A percentile compares a stretch with the other conserved stretches of the same genome.
These are phyloP conservation scores for Pantherophis alleghaniensis DNA, from an alignment of 2,797 vertebrate genomes.

Conservation along the genomic window DNA sequence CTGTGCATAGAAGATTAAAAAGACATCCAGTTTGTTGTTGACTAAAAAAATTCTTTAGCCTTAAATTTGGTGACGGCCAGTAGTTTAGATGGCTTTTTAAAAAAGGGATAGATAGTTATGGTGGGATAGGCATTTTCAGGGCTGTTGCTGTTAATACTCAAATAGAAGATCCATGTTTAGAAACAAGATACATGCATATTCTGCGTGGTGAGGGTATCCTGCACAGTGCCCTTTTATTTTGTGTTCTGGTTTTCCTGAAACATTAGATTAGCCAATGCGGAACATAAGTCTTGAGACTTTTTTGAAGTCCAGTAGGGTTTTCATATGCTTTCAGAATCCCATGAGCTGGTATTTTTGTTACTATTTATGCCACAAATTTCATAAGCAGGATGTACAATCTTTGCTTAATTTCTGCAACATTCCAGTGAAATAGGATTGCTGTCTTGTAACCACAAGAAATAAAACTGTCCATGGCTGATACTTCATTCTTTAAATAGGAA, in stretches of 20 bases:
- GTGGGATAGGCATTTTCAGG: background rate
- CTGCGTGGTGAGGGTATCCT: background rate
- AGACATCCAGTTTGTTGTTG: background rate
- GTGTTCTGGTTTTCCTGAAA: background rate
- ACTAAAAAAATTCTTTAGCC: background rate
- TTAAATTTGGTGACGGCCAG: background rate
- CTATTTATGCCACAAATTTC: background rate
- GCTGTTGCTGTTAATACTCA: background rate
- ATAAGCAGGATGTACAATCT: background rate
- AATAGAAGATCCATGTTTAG: background rate
- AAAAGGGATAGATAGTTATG: background rate
- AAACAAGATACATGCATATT: background rate
- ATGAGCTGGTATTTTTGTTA: background rate
- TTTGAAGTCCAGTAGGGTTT: background rate
- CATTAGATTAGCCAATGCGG: background rate
- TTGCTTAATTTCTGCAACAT: background rate
- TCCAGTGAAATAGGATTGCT: background rate
- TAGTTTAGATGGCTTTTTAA: background rate
- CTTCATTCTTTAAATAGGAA: background rate
- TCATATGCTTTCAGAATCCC: background rate
- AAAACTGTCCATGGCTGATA: background rate
- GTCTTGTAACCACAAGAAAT: background rate
- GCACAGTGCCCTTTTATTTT: background rate
- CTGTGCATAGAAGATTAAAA: background rate
- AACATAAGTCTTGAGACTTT: background rate